Percentiles rank a stretch among this genome's conserved stretches.
Conservation (phyloP, 2,797 vertebrate species). For the Mionectes olivaceus region DNA sequence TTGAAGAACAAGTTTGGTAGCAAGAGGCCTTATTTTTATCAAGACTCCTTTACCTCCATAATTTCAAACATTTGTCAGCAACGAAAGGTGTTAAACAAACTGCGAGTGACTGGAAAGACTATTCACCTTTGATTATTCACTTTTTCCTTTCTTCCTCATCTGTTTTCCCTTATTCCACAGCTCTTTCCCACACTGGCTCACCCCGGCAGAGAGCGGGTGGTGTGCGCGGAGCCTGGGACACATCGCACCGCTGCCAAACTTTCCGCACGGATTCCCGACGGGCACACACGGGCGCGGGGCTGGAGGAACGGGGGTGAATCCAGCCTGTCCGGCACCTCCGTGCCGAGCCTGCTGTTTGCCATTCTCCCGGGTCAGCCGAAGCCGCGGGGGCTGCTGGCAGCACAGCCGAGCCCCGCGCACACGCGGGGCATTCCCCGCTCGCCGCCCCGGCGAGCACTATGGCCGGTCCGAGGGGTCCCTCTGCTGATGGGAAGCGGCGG, state of each 20-base stretch:
- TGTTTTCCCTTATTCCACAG: accelerated
- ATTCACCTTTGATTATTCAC: neutral
- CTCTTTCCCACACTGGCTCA: accelerated
- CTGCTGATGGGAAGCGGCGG: slow-evolving; percentile 35
- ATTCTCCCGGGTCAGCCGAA: neutral
- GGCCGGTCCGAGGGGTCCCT: slow-evolving; percentile 59
- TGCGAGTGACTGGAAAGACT: accelerated
- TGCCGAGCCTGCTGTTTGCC: neutral
- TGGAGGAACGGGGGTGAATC: neutral
- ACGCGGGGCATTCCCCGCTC: too few relatives aligned
- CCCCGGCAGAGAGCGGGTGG: accelerated
- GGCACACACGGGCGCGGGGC: accelerated
- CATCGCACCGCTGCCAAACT: accelerated
- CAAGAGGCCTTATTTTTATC: neutral
- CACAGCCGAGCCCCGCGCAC: neutral
- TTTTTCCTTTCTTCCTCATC: neutral
- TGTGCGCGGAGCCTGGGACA: accelerated
- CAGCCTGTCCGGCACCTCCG: neutral
- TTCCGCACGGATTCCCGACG: accelerated
- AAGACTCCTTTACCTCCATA: neutral
- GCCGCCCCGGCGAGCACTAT: neutral
- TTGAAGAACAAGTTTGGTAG: neutral
- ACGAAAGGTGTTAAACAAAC: neutral
- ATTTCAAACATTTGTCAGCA: neutral
- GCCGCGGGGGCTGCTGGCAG: neutral